A percentile compares a stretch with the other conserved stretches of the same genome.
These are phyloP conservation scores for Formica aserva DNA, from an alignment of 2,888 invertebrate genomes.

Conservation along the genomic window DNA sequence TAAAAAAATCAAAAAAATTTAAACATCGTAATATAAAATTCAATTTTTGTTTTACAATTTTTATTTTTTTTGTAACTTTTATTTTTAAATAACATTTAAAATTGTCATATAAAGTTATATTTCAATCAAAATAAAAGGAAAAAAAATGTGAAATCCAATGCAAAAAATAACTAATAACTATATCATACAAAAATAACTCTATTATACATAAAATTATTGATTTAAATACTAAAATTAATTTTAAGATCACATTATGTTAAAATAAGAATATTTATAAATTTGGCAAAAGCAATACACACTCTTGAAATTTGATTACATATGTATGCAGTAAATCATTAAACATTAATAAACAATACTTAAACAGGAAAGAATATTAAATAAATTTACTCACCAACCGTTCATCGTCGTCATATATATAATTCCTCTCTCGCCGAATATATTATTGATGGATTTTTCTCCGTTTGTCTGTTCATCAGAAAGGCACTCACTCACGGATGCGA, in stretches of 20 bases:
- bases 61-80: not conserved
- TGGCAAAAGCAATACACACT: not conserved
- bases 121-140: not conserved
- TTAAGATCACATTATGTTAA: not conserved
- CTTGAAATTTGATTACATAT: not conserved
- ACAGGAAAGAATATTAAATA: not conserved
- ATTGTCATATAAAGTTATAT: not conserved
- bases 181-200: not conserved
- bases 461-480: not conserved
- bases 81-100: not conserved
- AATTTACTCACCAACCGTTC: not conserved
- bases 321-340: not conserved
- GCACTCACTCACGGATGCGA: not conserved
- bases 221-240: not conserved
- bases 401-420: not conserved
- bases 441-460: not conserved
- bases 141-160: not conserved
- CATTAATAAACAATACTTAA: conserved; percentile 1
- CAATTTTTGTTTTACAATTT: not conserved
- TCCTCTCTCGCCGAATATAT: not conserved
- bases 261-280: not conserved
- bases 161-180: not conserved
- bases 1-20: not conserved
- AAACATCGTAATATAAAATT: not conserved
- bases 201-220: not conserved